These are phyloP conservation scores for Rhagophthalmus giganteus DNA, from an alignment of 2,888 invertebrate species.

Conservation along the genomic window DNA sequence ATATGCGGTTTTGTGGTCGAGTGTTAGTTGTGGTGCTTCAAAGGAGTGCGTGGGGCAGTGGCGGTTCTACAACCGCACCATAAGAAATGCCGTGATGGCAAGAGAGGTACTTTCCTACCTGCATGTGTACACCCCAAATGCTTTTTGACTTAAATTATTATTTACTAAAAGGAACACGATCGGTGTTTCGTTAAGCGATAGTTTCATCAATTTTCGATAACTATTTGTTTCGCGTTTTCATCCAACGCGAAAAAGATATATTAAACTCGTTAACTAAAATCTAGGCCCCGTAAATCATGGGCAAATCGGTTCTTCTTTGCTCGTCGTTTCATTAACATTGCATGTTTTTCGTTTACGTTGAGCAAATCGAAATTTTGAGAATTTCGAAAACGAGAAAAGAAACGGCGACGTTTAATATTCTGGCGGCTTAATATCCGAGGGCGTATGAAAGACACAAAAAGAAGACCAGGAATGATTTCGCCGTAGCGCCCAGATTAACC, in stretches of 20 bases:
- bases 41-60: slow-evolving; percentile 42
- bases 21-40: slow-evolving; percentile 45
- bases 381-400: too few relatives aligned
- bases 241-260: too few relatives aligned
- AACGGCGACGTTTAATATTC: slow-evolving; percentile 4
- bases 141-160: neutral
- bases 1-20: slow-evolving; percentile 47
- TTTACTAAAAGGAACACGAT: too few relatives aligned
- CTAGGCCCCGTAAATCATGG: slow-evolving; percentile 7
- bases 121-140: slow-evolving; percentile 35
- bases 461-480: slow-evolving; percentile 9
- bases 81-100: slow-evolving; percentile 73
- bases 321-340: too few relatives aligned
- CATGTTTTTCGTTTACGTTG: too few relatives aligned
- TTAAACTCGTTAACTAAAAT: neutral
- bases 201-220: too few relatives aligned
- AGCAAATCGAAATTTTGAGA: too few relatives aligned
- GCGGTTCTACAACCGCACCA: slow-evolving; percentile 58
- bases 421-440: slow-evolving; percentile 5
- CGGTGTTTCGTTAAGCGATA: too few relatives aligned
- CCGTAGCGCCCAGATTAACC: slow-evolving; percentile 23
- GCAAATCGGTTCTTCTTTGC: too few relatives aligned
- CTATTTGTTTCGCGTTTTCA: too few relatives aligned
- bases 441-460: slow-evolving; percentile 9
- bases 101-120: slow-evolving; percentile 62